phyloP scores from a whole-genome alignment of 2,113 vertebrate species.

The Notechis scutatus region DNA sequence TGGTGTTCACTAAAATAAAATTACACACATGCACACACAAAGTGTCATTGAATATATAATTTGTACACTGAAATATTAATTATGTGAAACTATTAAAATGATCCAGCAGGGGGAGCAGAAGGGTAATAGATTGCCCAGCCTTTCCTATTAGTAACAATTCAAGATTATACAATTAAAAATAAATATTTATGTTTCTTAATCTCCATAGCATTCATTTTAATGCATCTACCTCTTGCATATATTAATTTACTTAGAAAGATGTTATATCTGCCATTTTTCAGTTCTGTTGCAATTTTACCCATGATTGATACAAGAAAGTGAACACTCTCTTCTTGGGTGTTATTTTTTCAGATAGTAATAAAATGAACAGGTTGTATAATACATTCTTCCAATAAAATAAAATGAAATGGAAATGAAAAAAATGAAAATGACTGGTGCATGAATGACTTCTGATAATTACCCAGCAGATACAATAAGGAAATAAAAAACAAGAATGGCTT shows the following conservation, averaged over 20 bases:
- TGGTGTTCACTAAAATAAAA: neutral
- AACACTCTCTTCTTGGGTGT: accelerated
- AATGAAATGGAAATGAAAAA: neutral
- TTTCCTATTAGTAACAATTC: constrained; percentile 40
- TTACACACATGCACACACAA: neutral
- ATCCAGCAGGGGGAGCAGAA: constrained; percentile 67
- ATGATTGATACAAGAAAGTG: neutral
- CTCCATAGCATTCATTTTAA: neutral
- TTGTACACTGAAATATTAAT: constrained; percentile 9
- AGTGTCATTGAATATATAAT: constrained; percentile 10
- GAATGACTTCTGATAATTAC: neutral
- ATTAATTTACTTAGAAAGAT: constrained; percentile 37
- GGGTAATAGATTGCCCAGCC: constrained; percentile 44
- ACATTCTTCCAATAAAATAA: neutral
- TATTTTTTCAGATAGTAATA: neutral
- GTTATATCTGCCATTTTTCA: neutral
- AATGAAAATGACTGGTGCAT: neutral
- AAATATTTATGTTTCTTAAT: constrained; percentile 17
- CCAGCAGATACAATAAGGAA: neutral
- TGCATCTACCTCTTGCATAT: neutral
- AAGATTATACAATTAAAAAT: constrained; percentile 47
- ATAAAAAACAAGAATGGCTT: neutral
- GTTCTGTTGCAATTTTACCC: neutral
- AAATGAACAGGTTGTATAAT: neutral
- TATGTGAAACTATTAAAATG: constrained; percentile 40